A percentile compares a stretch with the other conserved stretches of the same genome.
Evolutionary conservation across 1,140 invertebrate genomes (phyloP).

Genomic region (Sogatella furcifera): DNA sequence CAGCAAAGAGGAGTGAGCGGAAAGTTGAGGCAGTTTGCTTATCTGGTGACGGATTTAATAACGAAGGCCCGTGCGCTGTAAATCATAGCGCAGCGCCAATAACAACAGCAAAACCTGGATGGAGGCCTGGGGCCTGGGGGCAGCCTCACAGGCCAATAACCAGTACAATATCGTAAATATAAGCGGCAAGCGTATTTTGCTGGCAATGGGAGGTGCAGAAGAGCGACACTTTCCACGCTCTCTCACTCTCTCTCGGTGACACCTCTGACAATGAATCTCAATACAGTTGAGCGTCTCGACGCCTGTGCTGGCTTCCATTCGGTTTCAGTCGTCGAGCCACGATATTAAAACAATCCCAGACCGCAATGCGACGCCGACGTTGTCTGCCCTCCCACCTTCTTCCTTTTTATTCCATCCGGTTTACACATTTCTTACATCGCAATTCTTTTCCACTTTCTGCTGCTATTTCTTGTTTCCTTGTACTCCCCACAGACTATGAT

Average conservation of each 20-base stretch:
- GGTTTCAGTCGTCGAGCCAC: neutral
- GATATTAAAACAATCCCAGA: neutral
- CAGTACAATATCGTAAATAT: too few species aligned
- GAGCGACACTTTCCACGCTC: neutral
- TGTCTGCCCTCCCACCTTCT: neutral
- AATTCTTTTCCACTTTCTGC: too few species aligned
- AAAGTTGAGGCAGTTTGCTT: neutral
- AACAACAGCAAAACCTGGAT: too few species aligned
- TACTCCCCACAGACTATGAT: too few species aligned
- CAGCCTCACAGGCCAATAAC: too few species aligned
- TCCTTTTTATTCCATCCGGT: neutral
- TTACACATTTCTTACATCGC: too few species aligned
- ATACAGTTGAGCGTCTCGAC: neutral
- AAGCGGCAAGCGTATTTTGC: too few species aligned
- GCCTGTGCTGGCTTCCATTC: too few species aligned
- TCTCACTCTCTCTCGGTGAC: neutral
- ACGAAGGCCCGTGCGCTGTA: neutral
- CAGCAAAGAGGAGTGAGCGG: neutral
- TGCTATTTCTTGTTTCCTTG: too few species aligned
- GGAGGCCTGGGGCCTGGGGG: too few species aligned
- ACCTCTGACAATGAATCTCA: neutral
- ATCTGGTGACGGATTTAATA: neutral
- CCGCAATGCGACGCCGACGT: constrained; percentile 1
- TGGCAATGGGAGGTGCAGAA: too few species aligned
- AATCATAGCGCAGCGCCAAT: too few species aligned